phyloP scores from a whole-genome alignment of 2,888 invertebrate genomes.

The Melolontha melolontha region DNA sequence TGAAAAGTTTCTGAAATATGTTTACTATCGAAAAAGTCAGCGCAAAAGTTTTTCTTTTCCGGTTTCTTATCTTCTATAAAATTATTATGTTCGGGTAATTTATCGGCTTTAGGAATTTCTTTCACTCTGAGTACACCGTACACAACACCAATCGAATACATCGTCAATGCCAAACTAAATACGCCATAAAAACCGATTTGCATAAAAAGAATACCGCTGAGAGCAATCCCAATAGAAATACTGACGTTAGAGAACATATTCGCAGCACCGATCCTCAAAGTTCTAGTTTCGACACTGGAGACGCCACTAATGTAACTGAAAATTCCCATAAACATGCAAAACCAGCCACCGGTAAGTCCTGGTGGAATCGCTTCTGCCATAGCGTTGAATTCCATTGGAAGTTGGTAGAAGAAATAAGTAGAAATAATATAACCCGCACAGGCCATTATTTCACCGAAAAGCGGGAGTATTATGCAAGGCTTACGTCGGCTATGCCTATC shows the following conservation, averaged over 20 bases:
- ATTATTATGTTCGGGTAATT: neutral
- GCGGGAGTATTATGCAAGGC: slow-evolving; percentile 82
- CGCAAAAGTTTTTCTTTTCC: slow-evolving; percentile 64
- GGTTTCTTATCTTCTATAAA: slow-evolving; percentile 68
- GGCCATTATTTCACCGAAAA: slow-evolving; percentile 77
- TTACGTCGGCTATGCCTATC: slow-evolving; percentile 74
- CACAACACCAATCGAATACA: slow-evolving; percentile 52
- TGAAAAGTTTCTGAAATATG: slow-evolving; percentile 80
- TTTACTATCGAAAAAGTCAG: slow-evolving; percentile 75
- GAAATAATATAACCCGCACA: slow-evolving; percentile 66
- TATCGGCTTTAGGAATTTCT: slow-evolving; percentile 44
- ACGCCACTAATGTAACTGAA: slow-evolving; percentile 73
- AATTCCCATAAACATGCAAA: slow-evolving; percentile 69
- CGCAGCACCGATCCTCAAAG: slow-evolving; percentile 71
- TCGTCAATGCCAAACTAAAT: slow-evolving; percentile 50
- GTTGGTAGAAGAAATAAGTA: slow-evolving; percentile 68
- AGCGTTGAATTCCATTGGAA: slow-evolving; percentile 67
- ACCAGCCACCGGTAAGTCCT: slow-evolving; percentile 71
- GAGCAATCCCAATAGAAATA: slow-evolving; percentile 65
- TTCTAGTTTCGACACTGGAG: slow-evolving; percentile 68
- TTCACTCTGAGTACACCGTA: slow-evolving; percentile 53
- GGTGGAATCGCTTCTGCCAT: slow-evolving; percentile 69
- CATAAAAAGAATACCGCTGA: slow-evolving; percentile 68
- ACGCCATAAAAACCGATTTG: slow-evolving; percentile 57
- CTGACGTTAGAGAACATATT: slow-evolving; percentile 69